phyloP scores from a whole-genome alignment of 2,888 invertebrate genomes.

The Unio delphinus region DNA sequence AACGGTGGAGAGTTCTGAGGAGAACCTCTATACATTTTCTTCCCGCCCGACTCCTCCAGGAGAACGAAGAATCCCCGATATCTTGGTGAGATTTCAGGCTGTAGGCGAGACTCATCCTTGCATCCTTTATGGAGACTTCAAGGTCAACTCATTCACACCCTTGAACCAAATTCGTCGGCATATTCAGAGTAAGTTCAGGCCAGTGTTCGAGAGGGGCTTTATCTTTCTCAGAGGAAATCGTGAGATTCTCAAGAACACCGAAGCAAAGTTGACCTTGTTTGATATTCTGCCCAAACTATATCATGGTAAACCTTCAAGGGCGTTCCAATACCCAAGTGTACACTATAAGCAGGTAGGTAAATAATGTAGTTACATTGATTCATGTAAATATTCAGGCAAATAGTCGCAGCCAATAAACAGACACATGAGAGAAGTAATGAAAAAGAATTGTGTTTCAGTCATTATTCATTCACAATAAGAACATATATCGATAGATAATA shows the following conservation, averaged over 20 bases:
- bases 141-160: constrained; percentile 27
- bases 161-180: constrained; percentile 22
- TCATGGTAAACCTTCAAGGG: constrained; percentile 8
- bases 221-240: constrained; percentile 32
- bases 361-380: not conserved
- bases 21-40: constrained; percentile 28
- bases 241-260: constrained; percentile 29
- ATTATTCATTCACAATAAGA: too few species aligned
- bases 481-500: too few species aligned
- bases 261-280: constrained; percentile 26
- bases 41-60: constrained; percentile 33
- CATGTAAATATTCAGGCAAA: too few species aligned
- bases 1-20: constrained; percentile 2
- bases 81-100: constrained; percentile 37
- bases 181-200: constrained; percentile 23
- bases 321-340: constrained; percentile 33
- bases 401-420: too few species aligned
- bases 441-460: too few species aligned
- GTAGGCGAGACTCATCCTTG: constrained; percentile 25
- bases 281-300: constrained; percentile 40
- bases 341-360: constrained; percentile 37
- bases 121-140: constrained; percentile 18
- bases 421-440: too few species aligned
- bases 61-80: constrained; percentile 25
- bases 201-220: constrained; percentile 33